Conservation (phyloP, 2,797 vertebrate species). For the Phalanger gymnotis region DNA sequence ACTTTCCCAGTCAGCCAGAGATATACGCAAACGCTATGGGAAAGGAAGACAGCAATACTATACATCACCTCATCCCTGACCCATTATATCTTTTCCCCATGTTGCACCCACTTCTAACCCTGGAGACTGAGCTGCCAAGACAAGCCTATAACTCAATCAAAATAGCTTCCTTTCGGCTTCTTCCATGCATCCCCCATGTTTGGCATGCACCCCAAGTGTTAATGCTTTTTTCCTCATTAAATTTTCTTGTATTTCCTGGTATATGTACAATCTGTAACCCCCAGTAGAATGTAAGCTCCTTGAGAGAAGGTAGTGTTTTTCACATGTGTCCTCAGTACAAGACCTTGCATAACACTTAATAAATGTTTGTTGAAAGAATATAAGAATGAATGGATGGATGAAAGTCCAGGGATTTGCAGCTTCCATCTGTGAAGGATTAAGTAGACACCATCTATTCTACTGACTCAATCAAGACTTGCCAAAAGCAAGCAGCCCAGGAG, state of each 20-base stretch:
- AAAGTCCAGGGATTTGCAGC: neutral
- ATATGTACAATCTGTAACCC: neutral
- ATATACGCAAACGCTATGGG: neutral
- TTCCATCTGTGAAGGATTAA: neutral
- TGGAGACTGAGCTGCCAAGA: neutral
- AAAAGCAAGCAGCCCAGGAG: neutral
- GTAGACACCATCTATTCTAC: neutral
- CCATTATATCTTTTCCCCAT: neutral
- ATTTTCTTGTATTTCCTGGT: neutral
- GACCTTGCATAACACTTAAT: neutral
- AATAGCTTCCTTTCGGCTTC: neutral
- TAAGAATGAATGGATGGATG: neutral
- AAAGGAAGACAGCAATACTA: neutral
- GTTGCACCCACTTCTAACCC: neutral
- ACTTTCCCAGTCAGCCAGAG: neutral
- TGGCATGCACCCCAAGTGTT: too few species aligned
- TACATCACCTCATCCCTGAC: neutral
- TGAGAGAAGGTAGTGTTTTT: neutral
- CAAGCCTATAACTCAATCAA: neutral
- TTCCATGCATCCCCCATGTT: neutral
- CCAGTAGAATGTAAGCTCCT: neutral
- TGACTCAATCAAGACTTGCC: neutral
- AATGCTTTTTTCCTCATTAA: neutral
- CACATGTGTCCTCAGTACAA: neutral
- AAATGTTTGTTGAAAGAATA: neutral